A percentile compares a stretch with the other conserved stretches of the same genome.
Conservation (phyloP, 2,113 vertebrate species). For the Egretta garzetta region DNA sequence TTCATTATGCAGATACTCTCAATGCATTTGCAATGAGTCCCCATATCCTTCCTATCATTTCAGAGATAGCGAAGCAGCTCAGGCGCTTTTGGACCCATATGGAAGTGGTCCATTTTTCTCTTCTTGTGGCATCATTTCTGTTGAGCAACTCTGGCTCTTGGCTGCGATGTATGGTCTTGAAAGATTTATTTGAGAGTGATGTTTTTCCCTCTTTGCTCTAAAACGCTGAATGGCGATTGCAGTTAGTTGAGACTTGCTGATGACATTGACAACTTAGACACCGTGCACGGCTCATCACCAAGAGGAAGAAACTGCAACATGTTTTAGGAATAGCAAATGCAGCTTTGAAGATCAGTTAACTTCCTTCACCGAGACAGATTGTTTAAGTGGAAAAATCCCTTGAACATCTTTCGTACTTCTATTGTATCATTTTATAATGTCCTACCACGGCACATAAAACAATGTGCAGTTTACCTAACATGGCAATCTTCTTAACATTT, state of each 20-base stretch:
- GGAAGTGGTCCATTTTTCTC: not conserved
- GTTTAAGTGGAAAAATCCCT: not conserved
- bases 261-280: not conserved
- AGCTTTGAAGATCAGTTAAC: not conserved
- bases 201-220: not conserved
- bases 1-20: not conserved
- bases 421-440: not conserved
- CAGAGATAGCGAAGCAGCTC: not conserved
- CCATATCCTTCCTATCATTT: not conserved
- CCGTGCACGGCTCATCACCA: not conserved
- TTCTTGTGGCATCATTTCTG: not conserved
- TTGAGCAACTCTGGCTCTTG: not conserved
- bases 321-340: not conserved
- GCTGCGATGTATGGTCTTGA: not conserved
- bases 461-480: not conserved
- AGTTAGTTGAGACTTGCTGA: not conserved
- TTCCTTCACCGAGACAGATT: not conserved
- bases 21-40: not conserved
- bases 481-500: not conserved
- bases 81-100: not conserved
- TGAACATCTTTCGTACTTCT: not conserved
- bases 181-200: not conserved
- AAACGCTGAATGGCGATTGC: not conserved
- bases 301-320: not conserved
- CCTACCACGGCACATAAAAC: not conserved